Evolutionary conservation across 2,888 invertebrate genomes (phyloP).

Genomic region (Agonopterix heracliana): DNA sequence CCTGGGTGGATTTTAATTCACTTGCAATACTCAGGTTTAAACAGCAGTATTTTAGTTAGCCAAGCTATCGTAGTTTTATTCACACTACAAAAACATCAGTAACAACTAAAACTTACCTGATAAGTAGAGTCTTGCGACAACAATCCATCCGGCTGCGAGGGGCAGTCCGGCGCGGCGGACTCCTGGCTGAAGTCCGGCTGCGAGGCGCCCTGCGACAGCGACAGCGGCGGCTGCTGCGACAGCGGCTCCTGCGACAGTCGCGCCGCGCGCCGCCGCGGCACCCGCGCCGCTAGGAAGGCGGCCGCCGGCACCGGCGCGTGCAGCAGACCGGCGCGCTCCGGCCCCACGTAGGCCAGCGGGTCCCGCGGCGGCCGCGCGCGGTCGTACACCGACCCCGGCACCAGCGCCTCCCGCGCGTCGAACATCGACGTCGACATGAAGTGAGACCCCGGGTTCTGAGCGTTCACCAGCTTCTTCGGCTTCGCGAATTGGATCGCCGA

Average conservation of each 20-base stretch:
- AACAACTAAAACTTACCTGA: conserved; percentile 71
- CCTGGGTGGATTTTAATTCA: no score
- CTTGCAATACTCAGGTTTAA: no score
- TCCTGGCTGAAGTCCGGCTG: conserved; percentile 88
- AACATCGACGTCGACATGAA: conserved; percentile 99
- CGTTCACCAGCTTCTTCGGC: conserved; percentile 96
- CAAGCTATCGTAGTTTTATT: no score
- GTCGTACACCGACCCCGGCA: conserved; percentile 95
- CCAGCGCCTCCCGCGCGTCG: conserved; percentile 95
- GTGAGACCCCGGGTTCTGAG: conserved; percentile 95
- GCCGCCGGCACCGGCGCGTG: conserved; percentile 95
- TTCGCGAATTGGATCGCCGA: conserved; percentile 98
- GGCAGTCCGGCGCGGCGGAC: conserved; percentile 89
- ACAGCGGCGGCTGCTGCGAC: conserved; percentile 82
- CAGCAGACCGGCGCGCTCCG: conserved; percentile 84
- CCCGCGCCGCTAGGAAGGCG: conserved; percentile 86
- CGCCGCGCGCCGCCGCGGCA: conserved; percentile 65
- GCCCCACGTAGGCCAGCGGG: conserved; percentile 94
- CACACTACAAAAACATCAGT: no score
- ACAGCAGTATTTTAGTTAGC: no score
- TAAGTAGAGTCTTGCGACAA: conserved; percentile 95
- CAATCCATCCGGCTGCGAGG: conserved; percentile 95
- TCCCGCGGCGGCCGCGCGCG: conserved; percentile 89
- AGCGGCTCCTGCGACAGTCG: conserved; percentile 82
- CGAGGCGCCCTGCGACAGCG: conserved; percentile 84